phyloP scores from a whole-genome alignment of 2,888 invertebrate species.

The Cephus runcator region DNA sequence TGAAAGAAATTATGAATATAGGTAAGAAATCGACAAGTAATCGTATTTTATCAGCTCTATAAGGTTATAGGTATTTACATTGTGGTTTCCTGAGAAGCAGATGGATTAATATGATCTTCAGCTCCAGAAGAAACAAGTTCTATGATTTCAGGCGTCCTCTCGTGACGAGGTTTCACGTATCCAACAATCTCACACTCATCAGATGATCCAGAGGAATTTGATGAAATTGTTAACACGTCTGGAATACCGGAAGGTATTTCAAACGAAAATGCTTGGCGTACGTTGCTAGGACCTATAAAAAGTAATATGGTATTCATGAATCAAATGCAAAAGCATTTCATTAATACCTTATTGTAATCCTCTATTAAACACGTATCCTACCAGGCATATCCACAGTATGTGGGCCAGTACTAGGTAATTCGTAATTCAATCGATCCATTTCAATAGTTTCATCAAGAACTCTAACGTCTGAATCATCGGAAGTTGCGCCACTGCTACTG shows the following conservation, averaged over 20 bases:
- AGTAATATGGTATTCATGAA: constrained; percentile 3
- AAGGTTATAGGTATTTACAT: not conserved
- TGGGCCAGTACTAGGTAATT: constrained; percentile 37
- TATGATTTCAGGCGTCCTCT: constrained; percentile 75
- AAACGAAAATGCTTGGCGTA: constrained; percentile 42
- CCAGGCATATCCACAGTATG: constrained; percentile 46
- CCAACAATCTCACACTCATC: constrained; percentile 74
- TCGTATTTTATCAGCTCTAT: not conserved
- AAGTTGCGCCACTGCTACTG: constrained; percentile 38
- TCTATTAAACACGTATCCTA: constrained; percentile 18
- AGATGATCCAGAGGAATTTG: constrained; percentile 64
- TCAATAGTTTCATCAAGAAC: constrained; percentile 46
- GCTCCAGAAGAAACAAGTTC: constrained; percentile 72
- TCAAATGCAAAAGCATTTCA: constrained; percentile 1
- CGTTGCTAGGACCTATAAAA: constrained; percentile 49
- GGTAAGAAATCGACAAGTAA: not conserved
- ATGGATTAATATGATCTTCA: constrained; percentile 58
- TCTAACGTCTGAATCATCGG: constrained; percentile 52
- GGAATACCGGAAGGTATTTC: constrained; percentile 36
- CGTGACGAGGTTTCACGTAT: constrained; percentile 74
- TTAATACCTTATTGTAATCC: not conserved
- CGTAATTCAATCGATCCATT: constrained; percentile 29
- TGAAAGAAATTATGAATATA: not conserved
- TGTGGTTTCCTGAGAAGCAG: not conserved
- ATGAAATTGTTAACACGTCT: constrained; percentile 50